phyloP scores from a whole-genome alignment of 2,113 vertebrate species.

The Regulus satrapa region DNA sequence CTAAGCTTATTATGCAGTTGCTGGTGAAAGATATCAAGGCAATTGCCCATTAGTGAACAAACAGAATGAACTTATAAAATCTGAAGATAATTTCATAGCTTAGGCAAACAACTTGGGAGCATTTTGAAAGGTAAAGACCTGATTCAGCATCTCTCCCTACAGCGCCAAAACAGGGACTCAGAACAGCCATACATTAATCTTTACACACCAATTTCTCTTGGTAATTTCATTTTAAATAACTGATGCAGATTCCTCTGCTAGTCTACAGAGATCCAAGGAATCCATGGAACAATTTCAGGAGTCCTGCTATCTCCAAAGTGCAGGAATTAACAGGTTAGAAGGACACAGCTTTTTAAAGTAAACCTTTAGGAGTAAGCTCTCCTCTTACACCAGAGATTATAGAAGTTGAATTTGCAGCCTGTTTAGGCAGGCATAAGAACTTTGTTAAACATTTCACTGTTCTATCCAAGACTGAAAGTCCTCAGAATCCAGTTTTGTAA shows the following conservation, averaged over 20 bases:
- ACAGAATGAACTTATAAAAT: neutral
- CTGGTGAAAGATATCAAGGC: neutral
- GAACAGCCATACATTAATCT: neutral
- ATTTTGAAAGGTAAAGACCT: neutral
- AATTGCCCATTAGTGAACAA: neutral
- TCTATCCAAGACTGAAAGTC: neutral
- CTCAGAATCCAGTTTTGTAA: neutral
- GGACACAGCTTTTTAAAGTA: neutral
- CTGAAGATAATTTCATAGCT: neutral
- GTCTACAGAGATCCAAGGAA: neutral
- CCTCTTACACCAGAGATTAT: neutral
- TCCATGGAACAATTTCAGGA: neutral
- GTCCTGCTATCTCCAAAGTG: neutral
- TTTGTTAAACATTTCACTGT: neutral
- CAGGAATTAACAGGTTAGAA: neutral
- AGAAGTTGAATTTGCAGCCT: neutral
- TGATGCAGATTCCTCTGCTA: neutral
- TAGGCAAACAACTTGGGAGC: neutral
- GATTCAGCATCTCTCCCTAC: neutral
- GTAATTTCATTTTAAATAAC: neutral
- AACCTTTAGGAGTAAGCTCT: too few relatives aligned
- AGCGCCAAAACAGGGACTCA: neutral
- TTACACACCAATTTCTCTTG: neutral
- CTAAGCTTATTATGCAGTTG: neutral
- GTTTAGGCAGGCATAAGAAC: neutral